Evolutionary conservation across 2,113 vertebrate genomes (phyloP).

Genomic region (Cyprinodon tularosa): DNA sequence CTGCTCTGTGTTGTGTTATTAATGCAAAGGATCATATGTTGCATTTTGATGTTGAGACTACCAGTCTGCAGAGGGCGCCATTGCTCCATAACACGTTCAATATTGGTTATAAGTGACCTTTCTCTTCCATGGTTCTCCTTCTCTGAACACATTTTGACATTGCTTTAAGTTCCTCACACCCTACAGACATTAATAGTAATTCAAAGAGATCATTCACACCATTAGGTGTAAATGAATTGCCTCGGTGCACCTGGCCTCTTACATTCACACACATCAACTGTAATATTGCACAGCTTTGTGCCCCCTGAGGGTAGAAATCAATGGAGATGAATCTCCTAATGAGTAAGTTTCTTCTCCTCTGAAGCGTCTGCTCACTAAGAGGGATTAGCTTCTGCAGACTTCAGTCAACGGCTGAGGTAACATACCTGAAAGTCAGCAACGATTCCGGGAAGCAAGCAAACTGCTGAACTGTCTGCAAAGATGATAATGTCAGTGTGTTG

Average conservation of each 20-base stretch:
- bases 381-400: slow-evolving; percentile 54
- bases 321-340: slow-evolving; percentile 58
- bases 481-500: neutral
- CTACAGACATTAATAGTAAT: slow-evolving; percentile 12
- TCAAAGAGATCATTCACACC: slow-evolving; percentile 15
- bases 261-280: slow-evolving; percentile 26
- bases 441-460: slow-evolving; percentile 55
- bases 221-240: slow-evolving; percentile 29
- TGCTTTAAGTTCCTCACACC: slow-evolving; percentile 13
- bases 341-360: slow-evolving; percentile 49
- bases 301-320: slow-evolving; percentile 52
- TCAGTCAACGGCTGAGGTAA: slow-evolving; percentile 40
- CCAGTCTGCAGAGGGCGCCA: slow-evolving; percentile 68
- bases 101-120: neutral
- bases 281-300: slow-evolving; percentile 25
- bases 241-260: slow-evolving; percentile 27
- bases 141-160: slow-evolving; percentile 2
- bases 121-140: neutral
- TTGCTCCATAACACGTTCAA: slow-evolving; percentile 50
- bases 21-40: neutral
- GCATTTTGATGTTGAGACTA: neutral
- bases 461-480: slow-evolving; percentile 18
- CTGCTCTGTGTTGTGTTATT: neutral
- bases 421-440: slow-evolving; percentile 49
- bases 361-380: slow-evolving; percentile 30